Base-by-base conservation (phyloP, 2,888 invertebrate species). In the Agonopterix subpropinquella region DNA sequence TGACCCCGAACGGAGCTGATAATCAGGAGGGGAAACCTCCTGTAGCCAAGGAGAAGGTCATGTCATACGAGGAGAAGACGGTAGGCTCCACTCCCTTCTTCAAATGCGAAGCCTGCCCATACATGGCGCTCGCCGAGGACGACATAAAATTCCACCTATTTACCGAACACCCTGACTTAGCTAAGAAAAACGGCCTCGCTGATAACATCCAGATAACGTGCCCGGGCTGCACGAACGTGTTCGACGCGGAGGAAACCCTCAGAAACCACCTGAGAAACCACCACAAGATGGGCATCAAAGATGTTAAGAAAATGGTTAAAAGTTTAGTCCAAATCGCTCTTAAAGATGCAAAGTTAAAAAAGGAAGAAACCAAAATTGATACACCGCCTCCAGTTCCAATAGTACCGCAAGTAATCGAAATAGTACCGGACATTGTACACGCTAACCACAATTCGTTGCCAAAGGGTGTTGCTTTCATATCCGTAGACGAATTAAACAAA, bases 141-240 rank as follows among this genome's bases (percentile, higher is more conserved):
- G 87, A 86, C 53, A 89, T 90, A 47, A 84, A 87, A 58, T 86
- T 87, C 58, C 90, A 90, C 58, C 64, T 90, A 44, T 86, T 89
- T 55, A 84, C 83, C 4, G 76, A 73, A 2, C 90, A 90, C 55
- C 83, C 85, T 1, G 81, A 81, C 2, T 63, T 85, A 9, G 81
- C 91, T 9, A 89, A 85, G 62, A 89, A 77, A 47, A 90, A 90
- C 64, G 89, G 89, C 28, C 73, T 89, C 1, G 84, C 86, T 15
- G 89, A 90, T 62, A 81, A 90, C 57, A 80, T 88, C 48, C 89
- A 90, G 53, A 82, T 92, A 7, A 85, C 85, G 55, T 94, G 94
- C 62, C 93, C 93, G 10, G 93, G 92, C 8, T 94, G 93, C 65
- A 72, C 87, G 1, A 92, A 92, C 65, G 74, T 91, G 2, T 93